These are phyloP conservation scores for Chelonus formosanus DNA, from an alignment of 2,888 invertebrate genomes.

Conservation along the genomic window DNA sequence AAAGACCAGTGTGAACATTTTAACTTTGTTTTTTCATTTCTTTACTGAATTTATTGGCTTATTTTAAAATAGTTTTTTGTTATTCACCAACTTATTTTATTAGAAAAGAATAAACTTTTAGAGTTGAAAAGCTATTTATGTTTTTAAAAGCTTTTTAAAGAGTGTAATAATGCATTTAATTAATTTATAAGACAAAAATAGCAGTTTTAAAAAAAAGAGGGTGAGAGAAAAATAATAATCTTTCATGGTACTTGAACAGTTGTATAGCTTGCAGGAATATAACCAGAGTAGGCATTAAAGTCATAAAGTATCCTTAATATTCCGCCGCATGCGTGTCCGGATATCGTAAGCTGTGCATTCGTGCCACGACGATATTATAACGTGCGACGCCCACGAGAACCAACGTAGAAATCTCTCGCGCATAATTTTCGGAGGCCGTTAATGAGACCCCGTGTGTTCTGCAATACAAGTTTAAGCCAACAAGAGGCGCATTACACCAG, in stretches of 20 bases:
- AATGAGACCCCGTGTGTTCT: conserved; percentile 38
- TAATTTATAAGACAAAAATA: conserved; percentile 11
- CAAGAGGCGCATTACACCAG: conserved; percentile 27
- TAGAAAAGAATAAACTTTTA: no score
- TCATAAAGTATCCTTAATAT: conserved; percentile 35
- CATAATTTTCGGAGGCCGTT: conserved; percentile 43
- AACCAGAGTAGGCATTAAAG: conserved; percentile 31
- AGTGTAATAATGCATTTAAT: background rate
- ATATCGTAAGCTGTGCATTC: conserved; percentile 37
- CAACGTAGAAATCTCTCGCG: conserved; percentile 41
- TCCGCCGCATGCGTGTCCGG: conserved; percentile 32
- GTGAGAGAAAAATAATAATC: conserved; percentile 13
- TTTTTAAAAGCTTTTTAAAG: no score
- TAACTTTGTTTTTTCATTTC: conserved; percentile 19
- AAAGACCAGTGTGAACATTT: conserved; percentile 14
- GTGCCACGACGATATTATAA: conserved; percentile 42
- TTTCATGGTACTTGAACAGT: conserved; percentile 21
- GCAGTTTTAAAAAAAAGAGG: background rate
- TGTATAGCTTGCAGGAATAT: conserved; percentile 8
- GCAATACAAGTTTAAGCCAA: conserved; percentile 29
- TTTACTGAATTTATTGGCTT: conserved; percentile 19
- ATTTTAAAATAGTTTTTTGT: no score
- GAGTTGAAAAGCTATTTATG: no score
- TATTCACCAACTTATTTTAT: no score
- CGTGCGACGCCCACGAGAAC: conserved; percentile 36